Evolutionary conservation across 1,140 invertebrate species (phyloP).

Genomic region (Hyphantria cunea): DNA sequence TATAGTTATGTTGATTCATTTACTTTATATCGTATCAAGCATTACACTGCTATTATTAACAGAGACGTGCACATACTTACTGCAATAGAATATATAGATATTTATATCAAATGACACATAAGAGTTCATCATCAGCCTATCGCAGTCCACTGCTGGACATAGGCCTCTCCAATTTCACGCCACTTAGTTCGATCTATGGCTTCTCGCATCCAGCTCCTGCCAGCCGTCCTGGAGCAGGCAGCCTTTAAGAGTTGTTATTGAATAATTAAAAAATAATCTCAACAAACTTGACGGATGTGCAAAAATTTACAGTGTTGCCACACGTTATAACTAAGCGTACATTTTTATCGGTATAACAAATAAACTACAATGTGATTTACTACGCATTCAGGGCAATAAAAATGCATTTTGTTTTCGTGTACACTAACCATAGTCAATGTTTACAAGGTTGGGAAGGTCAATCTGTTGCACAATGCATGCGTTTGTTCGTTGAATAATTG

Average conservation of each 20-base stretch:
- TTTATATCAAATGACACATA: constrained; percentile 1
- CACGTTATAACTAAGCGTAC: constrained; percentile 1
- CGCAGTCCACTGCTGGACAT: too few species aligned
- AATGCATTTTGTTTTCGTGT: constrained; percentile 12
- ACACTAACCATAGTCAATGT: constrained; percentile 57
- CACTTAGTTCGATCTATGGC: too few species aligned
- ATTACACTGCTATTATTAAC: constrained; percentile 31
- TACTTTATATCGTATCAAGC: constrained; percentile 49
- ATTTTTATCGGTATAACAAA: neutral
- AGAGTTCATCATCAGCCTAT: too few species aligned
- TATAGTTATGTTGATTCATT: constrained; percentile 67
- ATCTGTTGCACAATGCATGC: constrained; percentile 32
- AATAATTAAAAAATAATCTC: too few species aligned
- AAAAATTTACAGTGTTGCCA: neutral
- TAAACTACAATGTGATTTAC: constrained; percentile 8
- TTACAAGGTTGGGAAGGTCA: constrained; percentile 36
- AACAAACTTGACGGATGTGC: too few species aligned
- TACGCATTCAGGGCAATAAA: constrained; percentile 16
- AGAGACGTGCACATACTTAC: constrained; percentile 12
- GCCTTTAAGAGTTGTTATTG: too few species aligned
- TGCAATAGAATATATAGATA: constrained; percentile 22
- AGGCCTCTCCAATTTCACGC: too few species aligned
- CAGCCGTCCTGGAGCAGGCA: too few species aligned
- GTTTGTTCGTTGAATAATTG: constrained; percentile 11
- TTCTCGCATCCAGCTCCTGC: too few species aligned